Base-by-base conservation (phyloP, 2,888 invertebrate genomes). In the Hyalella azteca region DNA sequence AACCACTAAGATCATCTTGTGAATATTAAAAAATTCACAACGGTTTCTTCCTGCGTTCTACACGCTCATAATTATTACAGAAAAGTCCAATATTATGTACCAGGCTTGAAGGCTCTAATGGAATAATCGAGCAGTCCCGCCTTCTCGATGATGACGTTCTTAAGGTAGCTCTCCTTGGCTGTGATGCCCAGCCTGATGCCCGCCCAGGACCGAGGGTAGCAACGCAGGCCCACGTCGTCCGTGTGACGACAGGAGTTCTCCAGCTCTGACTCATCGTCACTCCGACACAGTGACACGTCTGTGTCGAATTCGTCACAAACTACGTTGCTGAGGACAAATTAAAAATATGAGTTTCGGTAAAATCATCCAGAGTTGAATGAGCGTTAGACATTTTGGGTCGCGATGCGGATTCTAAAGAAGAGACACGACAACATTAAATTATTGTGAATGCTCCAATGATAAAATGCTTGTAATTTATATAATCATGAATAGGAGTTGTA, bases 51-150 rank as follows among this genome's bases (percentile, higher is more conserved):
- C n/a, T n/a, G n/a, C n/a, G n/a, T n/a, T n/a, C n/a, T n/a, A n/a
- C n/a, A n/a, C n/a, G n/a, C n/a, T n/a, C n/a, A n/a, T n/a, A n/a
- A n/a, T n/a, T n/a, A n/a, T n/a, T n/a, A n/a, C n/a, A n/a, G n/a
- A n/a, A n/a, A n/a, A n/a, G n/a, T n/a, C n/a, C n/a, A 66, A 26
- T 22, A 22, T 7, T 11, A 77, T 79, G 85, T 85, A 89, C 90
- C 90, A 11, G 96, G 95, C 87, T 94, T 95, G 86, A 96, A 95
- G 0, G 91, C 88, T 88, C 94, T 94, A 0, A 95, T 95, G 0
- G 94, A 92, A 87, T 96, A 97, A 89, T 99, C 98, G 78, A 97
- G 90, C 0, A 98, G 90, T 0, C 99, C 99, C 5, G 98, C 96
- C 88, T 93, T 93, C 88, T 97, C 96, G 66, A 98, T 92, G 2